Percentiles rank a stretch among this genome's conserved stretches.
Evolutionary conservation across 2,888 invertebrate species (phyloP).

Genomic region (Hydrotaea diabolus): DNA sequence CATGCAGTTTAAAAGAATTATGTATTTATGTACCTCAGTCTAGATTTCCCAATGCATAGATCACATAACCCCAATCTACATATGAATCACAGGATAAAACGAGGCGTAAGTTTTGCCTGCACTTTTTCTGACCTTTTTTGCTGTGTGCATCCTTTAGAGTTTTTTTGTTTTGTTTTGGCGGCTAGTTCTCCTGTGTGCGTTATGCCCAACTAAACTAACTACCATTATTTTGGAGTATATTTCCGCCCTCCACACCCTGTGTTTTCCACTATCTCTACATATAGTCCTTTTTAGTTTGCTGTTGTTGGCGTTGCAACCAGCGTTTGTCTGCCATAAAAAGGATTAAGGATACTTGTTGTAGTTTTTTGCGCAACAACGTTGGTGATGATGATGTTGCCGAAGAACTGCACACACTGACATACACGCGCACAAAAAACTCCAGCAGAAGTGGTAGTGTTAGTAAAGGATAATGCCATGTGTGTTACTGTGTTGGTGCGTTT

Average conservation of each 20-base stretch:
- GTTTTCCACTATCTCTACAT: neutral
- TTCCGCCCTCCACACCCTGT: constrained; percentile 10
- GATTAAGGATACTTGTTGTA: constrained; percentile 55
- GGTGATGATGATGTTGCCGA: neutral
- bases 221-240: constrained; percentile 56
- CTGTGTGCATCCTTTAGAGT: neutral
- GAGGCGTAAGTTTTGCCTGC: constrained; percentile 26
- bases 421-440: neutral
- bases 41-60: constrained; percentile 40
- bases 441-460: neutral
- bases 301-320: neutral
- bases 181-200: neutral
- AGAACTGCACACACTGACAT: neutral
- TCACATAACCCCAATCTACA: constrained; percentile 54
- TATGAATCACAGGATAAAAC: constrained; percentile 49
- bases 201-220: constrained; percentile 50
- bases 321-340: constrained; percentile 57
- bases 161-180: constrained; percentile 1
- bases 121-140: too few species aligned
- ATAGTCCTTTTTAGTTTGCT: neutral
- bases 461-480: constrained; percentile 27
- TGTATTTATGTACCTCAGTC: constrained; percentile 39
- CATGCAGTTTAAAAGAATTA: constrained; percentile 62
- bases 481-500: neutral
- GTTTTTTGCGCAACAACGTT: neutral